Evolutionary conservation across 2,888 invertebrate genomes (phyloP).

Genomic region (Eremobia ochroleuca): DNA sequence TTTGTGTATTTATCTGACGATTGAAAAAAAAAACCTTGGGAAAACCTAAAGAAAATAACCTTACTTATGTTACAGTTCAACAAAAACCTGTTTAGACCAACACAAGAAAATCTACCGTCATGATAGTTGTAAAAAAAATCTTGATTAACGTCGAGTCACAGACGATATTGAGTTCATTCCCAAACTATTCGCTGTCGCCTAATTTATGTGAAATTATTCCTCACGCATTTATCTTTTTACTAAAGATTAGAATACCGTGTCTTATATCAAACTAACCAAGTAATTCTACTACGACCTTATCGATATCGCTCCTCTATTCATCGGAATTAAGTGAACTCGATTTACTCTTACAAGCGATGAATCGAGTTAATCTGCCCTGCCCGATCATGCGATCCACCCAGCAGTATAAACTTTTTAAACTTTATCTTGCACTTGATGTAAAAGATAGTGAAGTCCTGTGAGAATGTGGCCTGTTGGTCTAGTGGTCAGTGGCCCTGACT

Average conservation of each 20-base stretch:
- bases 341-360: slow-evolving; percentile 45
- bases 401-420: slow-evolving; percentile 59
- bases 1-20: too few relatives aligned
- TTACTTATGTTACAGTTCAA: background rate
- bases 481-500: too few relatives aligned
- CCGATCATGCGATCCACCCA: slow-evolving; percentile 37
- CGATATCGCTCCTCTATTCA: slow-evolving; percentile 32
- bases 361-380: slow-evolving; percentile 53
- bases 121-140: background rate
- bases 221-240: slow-evolving; percentile 7
- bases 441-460: slow-evolving; percentile 19
- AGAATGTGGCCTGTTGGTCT: too few relatives aligned
- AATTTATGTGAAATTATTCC: background rate
- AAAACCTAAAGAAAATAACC: too few relatives aligned
- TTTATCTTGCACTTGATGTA: slow-evolving; percentile 32
- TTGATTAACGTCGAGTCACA: background rate
- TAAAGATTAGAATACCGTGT: background rate
- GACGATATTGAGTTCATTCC: background rate
- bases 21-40: too few relatives aligned
- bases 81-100: background rate
- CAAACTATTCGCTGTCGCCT: background rate
- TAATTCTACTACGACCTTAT: slow-evolving; percentile 30
- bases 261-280: background rate
- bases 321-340: slow-evolving; percentile 50
- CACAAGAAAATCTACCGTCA: background rate